These are phyloP conservation scores for Lytechinus variegatus DNA, from an alignment of 35 echinoderm and acorn worm species.

Conservation along the genomic window DNA sequence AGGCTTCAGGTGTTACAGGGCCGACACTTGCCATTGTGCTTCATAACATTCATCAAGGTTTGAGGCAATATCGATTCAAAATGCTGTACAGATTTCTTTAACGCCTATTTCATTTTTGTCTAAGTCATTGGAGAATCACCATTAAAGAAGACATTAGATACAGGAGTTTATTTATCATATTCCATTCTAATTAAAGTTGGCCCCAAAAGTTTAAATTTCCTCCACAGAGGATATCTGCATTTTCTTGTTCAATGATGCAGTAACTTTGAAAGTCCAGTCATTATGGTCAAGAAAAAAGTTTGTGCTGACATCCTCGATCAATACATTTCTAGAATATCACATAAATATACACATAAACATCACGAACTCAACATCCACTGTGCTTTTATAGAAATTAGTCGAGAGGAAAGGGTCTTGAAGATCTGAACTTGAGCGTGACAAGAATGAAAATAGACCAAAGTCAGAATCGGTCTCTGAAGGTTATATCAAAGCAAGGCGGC, in stretches of 20 bases:
- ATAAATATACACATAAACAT: not conserved
- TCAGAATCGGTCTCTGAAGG: not conserved
- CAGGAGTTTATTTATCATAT: not conserved
- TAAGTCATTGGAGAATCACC: not conserved
- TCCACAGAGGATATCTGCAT: no score
- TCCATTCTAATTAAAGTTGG: no score
- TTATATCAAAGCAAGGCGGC: not conserved
- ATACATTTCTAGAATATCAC: not conserved
- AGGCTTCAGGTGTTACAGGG: not conserved
- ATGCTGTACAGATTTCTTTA: not conserved
- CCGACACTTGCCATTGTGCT: not conserved
- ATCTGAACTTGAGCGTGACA: not conserved
- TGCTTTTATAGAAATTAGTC: not conserved
- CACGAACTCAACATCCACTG: not conserved
- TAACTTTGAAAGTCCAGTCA: not conserved
- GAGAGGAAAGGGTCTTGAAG: not conserved
- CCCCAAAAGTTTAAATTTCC: no score
- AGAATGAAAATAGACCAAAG: not conserved
- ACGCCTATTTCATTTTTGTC: not conserved
- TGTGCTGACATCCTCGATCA: not conserved
- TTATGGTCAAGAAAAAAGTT: not conserved
- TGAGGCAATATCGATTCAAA: not conserved
- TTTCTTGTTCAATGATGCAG: no score
- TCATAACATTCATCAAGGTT: not conserved
- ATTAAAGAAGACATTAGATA: not conserved